Evolutionary conservation across 2,888 invertebrate species (phyloP).

Genomic region (Cerceris ruficornis): DNA sequence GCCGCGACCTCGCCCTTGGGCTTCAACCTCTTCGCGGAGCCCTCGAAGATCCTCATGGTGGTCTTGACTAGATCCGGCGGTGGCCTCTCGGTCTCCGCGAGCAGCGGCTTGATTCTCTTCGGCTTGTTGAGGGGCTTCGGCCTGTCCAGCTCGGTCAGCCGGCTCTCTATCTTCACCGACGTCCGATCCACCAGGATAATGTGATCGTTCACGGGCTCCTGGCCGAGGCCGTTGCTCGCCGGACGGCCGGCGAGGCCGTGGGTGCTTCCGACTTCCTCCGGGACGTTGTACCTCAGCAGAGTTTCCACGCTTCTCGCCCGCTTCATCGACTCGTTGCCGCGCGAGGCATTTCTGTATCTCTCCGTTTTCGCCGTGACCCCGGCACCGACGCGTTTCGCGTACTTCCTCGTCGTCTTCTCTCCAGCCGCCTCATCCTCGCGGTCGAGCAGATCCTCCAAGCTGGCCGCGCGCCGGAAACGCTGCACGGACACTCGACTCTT

Average conservation of each 20-base stretch:
- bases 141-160: slow-evolving; percentile 79
- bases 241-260: slow-evolving; percentile 20
- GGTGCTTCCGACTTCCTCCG: slow-evolving; percentile 52
- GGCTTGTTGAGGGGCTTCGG: slow-evolving; percentile 83
- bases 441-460: slow-evolving; percentile 92
- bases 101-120: slow-evolving; percentile 85
- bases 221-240: slow-evolving; percentile 58
- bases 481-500: slow-evolving; percentile 87
- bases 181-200: slow-evolving; percentile 81
- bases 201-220: slow-evolving; percentile 82
- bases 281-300: slow-evolving; percentile 86
- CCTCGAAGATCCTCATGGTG: slow-evolving; percentile 92
- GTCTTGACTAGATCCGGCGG: slow-evolving; percentile 95
- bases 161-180: slow-evolving; percentile 77
- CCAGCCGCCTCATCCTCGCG: slow-evolving; percentile 82
- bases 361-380: slow-evolving; percentile 69
- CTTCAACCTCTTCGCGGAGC: slow-evolving; percentile 80
- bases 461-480: slow-evolving; percentile 89
- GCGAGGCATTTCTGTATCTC: slow-evolving; percentile 83
- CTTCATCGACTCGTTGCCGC: slow-evolving; percentile 87
- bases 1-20: slow-evolving; percentile 84
- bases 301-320: slow-evolving; percentile 94
- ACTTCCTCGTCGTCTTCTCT: slow-evolving; percentile 66
- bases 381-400: slow-evolving; percentile 66
- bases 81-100: slow-evolving; percentile 90